Evolutionary conservation across 2,113 vertebrate genomes (phyloP), one percentile per base, ranked within the genome.

Genomic region (Podilymbus podiceps): DNA sequence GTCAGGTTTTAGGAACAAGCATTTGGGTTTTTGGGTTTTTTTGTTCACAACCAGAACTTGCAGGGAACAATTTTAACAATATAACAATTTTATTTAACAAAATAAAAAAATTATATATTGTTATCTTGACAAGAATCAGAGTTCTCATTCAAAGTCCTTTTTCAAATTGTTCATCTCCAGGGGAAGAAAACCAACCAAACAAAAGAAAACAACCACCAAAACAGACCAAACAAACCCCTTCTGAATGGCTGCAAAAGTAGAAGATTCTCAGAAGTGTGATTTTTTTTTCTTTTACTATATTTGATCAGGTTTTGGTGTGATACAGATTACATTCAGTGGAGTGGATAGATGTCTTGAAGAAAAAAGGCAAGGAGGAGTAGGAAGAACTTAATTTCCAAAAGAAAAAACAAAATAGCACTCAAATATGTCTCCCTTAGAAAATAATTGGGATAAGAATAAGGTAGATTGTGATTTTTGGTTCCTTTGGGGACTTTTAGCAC

Each of bases 401-500:
- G 2, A 31, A 47, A 42, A 58, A 23, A 44, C 44, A 46, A 15
- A 46, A 13, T 46, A 12, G 16, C 13, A 19, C 7, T 72, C 5
- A 11, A 2, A 6, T 73, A 40, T 12, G 7, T 73, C 22, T 60
- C 40, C 7, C 7, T 38, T 71, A 24, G 35, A 60, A 81, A 64
- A 73, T 30, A 50, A 50, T 19, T 28, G 10, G 69, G 31, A 8
- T 8, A 62, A 63, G 40, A 84, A 40, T 64, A 64, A 87, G 31
- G 40, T 4, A 15, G 12, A 30, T 0, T 0, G 0, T 33, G 6
- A 9, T 9, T 79, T 79, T 67, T 44, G 5, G 23, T 62, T 66
- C 22, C 15, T 78, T 31, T 49, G 23, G 15, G 6, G 25, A 33
- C 10, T 25, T 55, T 25, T n/a, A 79, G 30, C 11, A 13, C 42